These are phyloP conservation scores for Artibeus lituratus DNA, from an alignment of 2,797 vertebrate species.

Conservation along the genomic window DNA sequence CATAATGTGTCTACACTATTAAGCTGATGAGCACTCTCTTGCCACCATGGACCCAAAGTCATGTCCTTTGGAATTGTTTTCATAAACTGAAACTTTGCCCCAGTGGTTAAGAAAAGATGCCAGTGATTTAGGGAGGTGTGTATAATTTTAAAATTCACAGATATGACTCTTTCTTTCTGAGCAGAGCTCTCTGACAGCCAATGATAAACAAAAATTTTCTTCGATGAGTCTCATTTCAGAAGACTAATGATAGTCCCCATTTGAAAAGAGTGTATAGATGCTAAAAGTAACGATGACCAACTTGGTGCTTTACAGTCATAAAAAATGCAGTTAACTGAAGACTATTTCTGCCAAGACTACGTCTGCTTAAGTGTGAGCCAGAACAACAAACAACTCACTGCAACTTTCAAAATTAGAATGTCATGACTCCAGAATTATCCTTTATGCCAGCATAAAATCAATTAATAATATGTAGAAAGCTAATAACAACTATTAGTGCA, in stretches of 20 bases:
- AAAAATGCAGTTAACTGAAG: conserved; percentile 14
- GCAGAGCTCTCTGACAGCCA: background rate
- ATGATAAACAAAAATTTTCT: conserved; percentile 50
- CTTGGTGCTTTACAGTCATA: background rate
- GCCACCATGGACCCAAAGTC: conserved; percentile 32
- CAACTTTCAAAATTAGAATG: conserved; percentile 3
- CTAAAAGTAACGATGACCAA: background rate
- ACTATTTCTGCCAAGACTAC: conserved; percentile 41
- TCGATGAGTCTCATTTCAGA: conserved; percentile 25
- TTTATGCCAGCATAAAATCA: background rate
- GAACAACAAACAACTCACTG: conserved; percentile 39
- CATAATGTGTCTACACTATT: background rate
- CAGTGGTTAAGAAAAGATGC: conserved; percentile 16
- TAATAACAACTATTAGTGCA: background rate
- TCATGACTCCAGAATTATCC: background rate
- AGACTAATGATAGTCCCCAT: conserved; percentile 15
- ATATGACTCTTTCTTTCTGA: conserved; percentile 31
- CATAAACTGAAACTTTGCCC: conserved; percentile 41
- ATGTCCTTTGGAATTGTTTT: conserved; percentile 54
- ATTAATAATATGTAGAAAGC: background rate
- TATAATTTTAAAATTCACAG: conserved; percentile 18
- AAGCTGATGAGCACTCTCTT: background rate
- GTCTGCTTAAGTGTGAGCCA: background rate
- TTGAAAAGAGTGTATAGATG: conserved; percentile 31
- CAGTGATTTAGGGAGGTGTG: conserved; percentile 15